phyloP scores from a whole-genome alignment of 2,113 vertebrate species.

The Bubo bubo region DNA sequence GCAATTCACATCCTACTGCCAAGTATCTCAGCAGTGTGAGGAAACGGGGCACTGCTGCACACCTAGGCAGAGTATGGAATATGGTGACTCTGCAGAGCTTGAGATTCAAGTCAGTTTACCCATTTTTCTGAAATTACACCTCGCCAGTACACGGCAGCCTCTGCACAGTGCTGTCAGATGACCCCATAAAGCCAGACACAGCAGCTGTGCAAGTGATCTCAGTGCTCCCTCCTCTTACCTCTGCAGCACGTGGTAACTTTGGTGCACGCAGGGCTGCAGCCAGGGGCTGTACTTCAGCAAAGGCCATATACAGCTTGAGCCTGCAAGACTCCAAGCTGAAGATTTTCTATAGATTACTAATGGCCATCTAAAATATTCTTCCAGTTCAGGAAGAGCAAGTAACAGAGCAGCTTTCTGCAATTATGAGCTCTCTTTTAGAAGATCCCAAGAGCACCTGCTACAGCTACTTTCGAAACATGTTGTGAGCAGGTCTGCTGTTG shows the following conservation, averaged over 20 bases:
- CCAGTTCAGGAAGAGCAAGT: background rate
- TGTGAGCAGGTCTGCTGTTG: background rate
- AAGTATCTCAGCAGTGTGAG: background rate
- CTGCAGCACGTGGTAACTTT: fast-evolving
- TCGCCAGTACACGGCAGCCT: background rate
- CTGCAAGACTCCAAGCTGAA: background rate
- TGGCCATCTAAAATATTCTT: background rate
- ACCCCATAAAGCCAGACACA: background rate
- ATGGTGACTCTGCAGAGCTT: background rate
- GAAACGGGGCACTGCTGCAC: fast-evolving
- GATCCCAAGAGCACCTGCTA: background rate
- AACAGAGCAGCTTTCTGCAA: background rate
- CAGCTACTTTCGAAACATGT: background rate
- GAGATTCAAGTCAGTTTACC: background rate
- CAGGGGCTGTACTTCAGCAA: background rate
- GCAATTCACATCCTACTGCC: background rate
- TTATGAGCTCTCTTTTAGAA: background rate
- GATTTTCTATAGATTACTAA: background rate
- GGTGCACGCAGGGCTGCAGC: background rate
- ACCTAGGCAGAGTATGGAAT: background rate
- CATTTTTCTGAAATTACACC: background rate
- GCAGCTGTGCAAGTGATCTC: background rate
- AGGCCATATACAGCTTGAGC: background rate
- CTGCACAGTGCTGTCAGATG: background rate
- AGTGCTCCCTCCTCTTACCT: background rate